Conservation (phyloP, 2,888 invertebrate genomes). For the Diadromus collaris region DNA sequence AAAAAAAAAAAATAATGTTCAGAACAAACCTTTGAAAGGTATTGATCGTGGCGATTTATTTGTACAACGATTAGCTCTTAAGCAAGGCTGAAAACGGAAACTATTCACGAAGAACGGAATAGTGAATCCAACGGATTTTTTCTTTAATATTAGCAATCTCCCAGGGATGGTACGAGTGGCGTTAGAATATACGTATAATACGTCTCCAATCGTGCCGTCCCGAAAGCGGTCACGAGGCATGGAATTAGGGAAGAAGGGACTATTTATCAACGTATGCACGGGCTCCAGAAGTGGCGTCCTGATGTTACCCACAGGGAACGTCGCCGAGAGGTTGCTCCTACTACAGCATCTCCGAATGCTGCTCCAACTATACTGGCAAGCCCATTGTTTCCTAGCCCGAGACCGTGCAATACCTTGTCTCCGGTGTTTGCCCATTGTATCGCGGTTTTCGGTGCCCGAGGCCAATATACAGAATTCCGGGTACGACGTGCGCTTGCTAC, state of each 20-base stretch:
- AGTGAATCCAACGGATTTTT: no score
- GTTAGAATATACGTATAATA: conserved; percentile 5
- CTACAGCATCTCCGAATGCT: conserved; percentile 38
- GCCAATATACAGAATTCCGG: conserved; percentile 64
- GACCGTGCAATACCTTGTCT: conserved; percentile 59
- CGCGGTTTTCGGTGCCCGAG: conserved; percentile 62
- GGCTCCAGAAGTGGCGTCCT: conserved; percentile 63
- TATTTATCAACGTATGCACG: conserved; percentile 69
- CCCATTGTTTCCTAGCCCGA: conserved; percentile 67
- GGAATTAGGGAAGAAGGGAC: conserved; percentile 67
- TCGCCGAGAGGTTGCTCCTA: conserved; percentile 24
- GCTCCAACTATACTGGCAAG: conserved; percentile 37
- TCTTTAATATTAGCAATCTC: no score
- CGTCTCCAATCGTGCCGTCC: conserved; percentile 19
- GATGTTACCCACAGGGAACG: conserved; percentile 64
- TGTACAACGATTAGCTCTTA: background rate
- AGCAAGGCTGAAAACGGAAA: background rate
- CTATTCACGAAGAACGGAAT: no score
- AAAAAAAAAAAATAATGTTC: background rate
- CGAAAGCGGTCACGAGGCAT: conserved; percentile 54
- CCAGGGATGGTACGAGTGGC: background rate
- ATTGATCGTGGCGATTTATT: no score
- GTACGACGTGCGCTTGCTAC: conserved; percentile 34
- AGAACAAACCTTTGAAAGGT: no score
- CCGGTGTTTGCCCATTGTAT: conserved; percentile 61